phyloP scores from a whole-genome alignment of 2,797 vertebrate species.

The Atherinosoma microstoma region DNA sequence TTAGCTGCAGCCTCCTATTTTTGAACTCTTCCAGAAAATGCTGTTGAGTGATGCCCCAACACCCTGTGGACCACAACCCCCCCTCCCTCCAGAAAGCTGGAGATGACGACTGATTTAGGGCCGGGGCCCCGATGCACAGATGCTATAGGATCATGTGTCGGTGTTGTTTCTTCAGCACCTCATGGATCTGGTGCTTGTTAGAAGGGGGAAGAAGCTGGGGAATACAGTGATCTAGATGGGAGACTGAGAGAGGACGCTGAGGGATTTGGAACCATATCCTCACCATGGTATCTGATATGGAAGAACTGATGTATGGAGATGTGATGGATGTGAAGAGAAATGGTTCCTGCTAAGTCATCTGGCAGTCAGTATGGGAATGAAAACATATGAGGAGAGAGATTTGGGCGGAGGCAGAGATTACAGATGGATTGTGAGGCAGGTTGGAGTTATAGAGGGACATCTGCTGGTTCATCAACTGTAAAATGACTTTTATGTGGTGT shows the following conservation, averaged over 20 bases:
- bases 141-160: slow-evolving; percentile 81
- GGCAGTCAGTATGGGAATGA: slow-evolving; percentile 51
- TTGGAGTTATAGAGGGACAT: slow-evolving; percentile 56
- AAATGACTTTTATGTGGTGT: not conserved
- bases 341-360: slow-evolving; percentile 62
- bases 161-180: slow-evolving; percentile 81
- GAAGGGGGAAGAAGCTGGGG: slow-evolving; percentile 66
- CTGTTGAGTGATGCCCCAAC: slow-evolving; percentile 68
- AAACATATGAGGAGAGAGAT: slow-evolving; percentile 39
- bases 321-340: slow-evolving; percentile 68
- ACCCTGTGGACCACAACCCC: slow-evolving; percentile 7
- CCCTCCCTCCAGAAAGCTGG: slow-evolving; percentile 27
- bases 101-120: slow-evolving; percentile 79
- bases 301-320: slow-evolving; percentile 67
- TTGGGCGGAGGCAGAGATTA: slow-evolving; percentile 11
- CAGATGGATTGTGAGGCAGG: slow-evolving; percentile 28
- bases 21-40: slow-evolving; percentile 54
- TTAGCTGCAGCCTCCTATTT: slow-evolving; percentile 62
- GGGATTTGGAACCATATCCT: slow-evolving; percentile 79
- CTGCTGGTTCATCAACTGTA: slow-evolving; percentile 43
- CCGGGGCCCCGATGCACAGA: slow-evolving; percentile 72
- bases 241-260: slow-evolving; percentile 39
- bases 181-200: slow-evolving; percentile 76
- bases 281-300: slow-evolving; percentile 68
- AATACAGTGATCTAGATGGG: slow-evolving; percentile 53